Conservation (phyloP, 2,888 invertebrate genomes). For the Synergus laeviventris region DNA sequence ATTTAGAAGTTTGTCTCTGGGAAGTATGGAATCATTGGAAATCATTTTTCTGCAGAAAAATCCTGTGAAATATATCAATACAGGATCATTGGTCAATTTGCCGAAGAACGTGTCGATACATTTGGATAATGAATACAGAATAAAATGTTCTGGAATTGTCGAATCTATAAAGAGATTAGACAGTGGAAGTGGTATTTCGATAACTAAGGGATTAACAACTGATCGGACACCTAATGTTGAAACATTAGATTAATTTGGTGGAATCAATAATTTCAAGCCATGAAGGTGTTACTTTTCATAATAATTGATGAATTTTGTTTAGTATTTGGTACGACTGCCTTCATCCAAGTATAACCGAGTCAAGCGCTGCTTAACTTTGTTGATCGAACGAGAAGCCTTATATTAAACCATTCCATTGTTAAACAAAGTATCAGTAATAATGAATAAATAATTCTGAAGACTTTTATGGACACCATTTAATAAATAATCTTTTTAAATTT, state of each 20-base stretch:
- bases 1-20: constrained; percentile 56
- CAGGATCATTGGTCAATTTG: background rate
- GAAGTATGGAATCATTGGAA: constrained; percentile 54
- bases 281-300: too few species aligned
- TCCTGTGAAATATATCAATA: constrained; percentile 49
- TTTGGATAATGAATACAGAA: background rate
- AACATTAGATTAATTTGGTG: background rate
- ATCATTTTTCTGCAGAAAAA: constrained; percentile 63
- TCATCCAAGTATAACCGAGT: too few species aligned
- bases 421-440: too few species aligned
- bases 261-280: background rate
- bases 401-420: too few species aligned
- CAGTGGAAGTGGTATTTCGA: background rate
- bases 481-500: too few species aligned
- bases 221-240: background rate
- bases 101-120: background rate
- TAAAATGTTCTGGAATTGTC: background rate
- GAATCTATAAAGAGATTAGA: background rate
- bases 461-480: too few species aligned
- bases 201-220: background rate
- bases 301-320: too few species aligned
- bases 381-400: too few species aligned
- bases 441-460: too few species aligned
- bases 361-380: too few species aligned
- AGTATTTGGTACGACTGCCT: too few species aligned